Conservation (phyloP, 2,113 vertebrate genomes). For the Accipiter virgatus region DNA sequence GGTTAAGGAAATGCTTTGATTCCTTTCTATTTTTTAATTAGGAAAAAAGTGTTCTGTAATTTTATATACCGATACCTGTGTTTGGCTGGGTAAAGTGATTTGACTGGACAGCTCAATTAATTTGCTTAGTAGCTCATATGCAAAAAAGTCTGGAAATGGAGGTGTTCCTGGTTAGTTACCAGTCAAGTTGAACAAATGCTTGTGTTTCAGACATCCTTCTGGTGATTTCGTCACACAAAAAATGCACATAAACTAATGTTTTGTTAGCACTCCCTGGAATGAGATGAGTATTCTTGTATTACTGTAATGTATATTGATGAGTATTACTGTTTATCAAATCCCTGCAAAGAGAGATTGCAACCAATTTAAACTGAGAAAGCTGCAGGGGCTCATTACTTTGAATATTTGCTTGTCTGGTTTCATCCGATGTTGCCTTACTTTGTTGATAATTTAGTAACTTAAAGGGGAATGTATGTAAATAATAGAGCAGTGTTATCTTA, state of each 20-base stretch:
- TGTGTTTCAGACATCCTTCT: neutral
- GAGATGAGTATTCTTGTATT: neutral
- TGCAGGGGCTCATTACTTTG: neutral
- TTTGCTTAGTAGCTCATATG: neutral
- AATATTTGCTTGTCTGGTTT: neutral
- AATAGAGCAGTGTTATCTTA: neutral
- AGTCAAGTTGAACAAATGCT: neutral
- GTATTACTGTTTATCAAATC: neutral
- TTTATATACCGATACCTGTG: neutral
- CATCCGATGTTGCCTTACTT: neutral
- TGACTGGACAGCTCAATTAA: neutral
- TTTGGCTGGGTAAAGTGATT: neutral
- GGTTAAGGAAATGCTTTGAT: neutral
- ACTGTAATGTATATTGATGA: accelerated
- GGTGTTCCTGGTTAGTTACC: neutral
- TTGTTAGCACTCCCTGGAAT: accelerated
- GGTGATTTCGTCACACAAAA: neutral
- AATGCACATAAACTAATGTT: neutral
- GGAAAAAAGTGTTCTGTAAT: neutral
- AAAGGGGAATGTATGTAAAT: neutral
- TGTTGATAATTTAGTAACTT: neutral
- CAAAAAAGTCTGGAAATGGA: neutral
- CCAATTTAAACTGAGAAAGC: neutral
- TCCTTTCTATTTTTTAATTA: neutral
- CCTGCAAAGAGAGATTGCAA: neutral